Evolutionary conservation across 2,113 vertebrate species (phyloP).

Genomic region (Onychostruthus taczanowskii): DNA sequence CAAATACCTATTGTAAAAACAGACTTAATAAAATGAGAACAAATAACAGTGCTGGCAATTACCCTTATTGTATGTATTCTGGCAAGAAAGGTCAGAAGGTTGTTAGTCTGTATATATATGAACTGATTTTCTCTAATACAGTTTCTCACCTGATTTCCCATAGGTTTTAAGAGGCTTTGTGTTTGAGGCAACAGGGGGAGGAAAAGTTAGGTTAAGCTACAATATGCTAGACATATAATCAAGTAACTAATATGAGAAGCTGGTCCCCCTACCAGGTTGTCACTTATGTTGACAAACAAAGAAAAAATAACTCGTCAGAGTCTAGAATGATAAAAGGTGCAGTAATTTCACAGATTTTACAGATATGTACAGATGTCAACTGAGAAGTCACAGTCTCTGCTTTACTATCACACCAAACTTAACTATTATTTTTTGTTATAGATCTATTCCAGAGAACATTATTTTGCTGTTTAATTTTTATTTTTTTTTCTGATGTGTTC

Average conservation of each 20-base stretch:
- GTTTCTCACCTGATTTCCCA: slow-evolving; percentile 53
- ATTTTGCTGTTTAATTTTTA: background rate
- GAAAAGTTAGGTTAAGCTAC: slow-evolving; percentile 1
- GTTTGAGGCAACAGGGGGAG: background rate
- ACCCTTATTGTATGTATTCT: slow-evolving; percentile 14
- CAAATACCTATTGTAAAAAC: slow-evolving; percentile 50
- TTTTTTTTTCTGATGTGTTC: background rate
- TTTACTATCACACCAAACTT: background rate
- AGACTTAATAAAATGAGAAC: slow-evolving; percentile 58
- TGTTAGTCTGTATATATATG: slow-evolving; percentile 54
- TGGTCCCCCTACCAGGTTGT: background rate
- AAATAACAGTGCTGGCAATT: slow-evolving; percentile 58
- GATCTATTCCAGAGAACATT: background rate
- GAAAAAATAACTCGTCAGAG: background rate
- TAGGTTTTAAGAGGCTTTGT: slow-evolving; percentile 37
- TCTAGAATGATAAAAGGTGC: background rate
- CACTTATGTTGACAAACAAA: background rate
- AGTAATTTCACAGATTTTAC: background rate
- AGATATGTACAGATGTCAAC: background rate
- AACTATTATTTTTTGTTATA: background rate
- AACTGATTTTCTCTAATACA: slow-evolving; percentile 57
- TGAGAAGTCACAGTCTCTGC: background rate
- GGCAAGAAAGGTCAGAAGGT: slow-evolving; percentile 52
- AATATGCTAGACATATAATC: background rate
- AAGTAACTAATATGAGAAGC: background rate